Evolutionary conservation across 1,140 invertebrate genomes (phyloP).

Genomic region (Myzus persicae): DNA sequence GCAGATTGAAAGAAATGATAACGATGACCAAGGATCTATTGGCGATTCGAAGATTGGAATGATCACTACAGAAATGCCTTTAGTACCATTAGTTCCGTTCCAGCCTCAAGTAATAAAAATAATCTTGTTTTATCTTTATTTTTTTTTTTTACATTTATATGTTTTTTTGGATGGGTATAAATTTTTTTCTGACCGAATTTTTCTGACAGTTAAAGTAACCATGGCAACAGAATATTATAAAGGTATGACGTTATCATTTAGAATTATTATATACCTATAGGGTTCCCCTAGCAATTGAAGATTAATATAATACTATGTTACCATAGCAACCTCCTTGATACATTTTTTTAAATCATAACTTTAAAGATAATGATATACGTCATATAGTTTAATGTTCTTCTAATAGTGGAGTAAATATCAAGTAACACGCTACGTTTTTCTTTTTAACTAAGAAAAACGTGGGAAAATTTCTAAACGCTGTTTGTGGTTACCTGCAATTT

Average conservation of each 20-base stretch:
- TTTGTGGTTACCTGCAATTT: too few relatives aligned
- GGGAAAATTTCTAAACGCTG: too few relatives aligned
- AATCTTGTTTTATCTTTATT: background rate
- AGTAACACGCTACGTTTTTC: too few relatives aligned
- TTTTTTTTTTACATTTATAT: background rate
- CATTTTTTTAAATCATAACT: too few relatives aligned
- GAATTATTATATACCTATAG: background rate
- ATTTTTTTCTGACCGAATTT: background rate
- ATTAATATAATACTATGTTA: too few relatives aligned
- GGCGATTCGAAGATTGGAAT: background rate
- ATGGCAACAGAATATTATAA: background rate
- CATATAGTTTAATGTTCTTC: too few relatives aligned
- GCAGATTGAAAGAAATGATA: background rate
- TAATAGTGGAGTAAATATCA: too few relatives aligned
- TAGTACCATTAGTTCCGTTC: background rate
- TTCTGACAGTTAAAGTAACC: too few relatives aligned
- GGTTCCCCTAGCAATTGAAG: too few relatives aligned
- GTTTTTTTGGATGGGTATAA: background rate
- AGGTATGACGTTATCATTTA: background rate
- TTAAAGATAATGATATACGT: too few relatives aligned
- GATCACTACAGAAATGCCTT: background rate
- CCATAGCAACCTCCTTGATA: too few relatives aligned
- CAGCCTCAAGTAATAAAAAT: conserved; percentile 13
- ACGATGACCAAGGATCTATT: background rate
- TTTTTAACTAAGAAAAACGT: too few relatives aligned